These are phyloP conservation scores for Drosophila grimshawi DNA, from an alignment of 1,140 invertebrate genomes.

Conservation along the genomic window DNA sequence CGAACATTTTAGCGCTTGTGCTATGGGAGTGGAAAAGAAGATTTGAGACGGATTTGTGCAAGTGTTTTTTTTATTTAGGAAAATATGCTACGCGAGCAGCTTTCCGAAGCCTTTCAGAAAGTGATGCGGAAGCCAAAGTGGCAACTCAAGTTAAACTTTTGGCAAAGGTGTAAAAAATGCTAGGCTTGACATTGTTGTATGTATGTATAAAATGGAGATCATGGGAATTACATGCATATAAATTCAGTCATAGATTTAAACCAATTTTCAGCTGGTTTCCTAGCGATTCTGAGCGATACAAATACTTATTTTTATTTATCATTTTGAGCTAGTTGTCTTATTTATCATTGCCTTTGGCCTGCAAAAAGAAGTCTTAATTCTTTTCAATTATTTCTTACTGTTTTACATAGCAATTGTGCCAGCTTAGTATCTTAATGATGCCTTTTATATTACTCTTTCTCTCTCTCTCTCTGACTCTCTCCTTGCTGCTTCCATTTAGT, in stretches of 20 bases:
- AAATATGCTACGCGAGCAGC: conserved; percentile 22
- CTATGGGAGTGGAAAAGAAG: conserved; percentile 30
- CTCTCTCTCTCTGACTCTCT: background rate
- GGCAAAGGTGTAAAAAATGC: background rate
- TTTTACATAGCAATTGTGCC: conserved; percentile 7
- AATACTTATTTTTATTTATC: background rate
- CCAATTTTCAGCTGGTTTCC: too few relatives aligned
- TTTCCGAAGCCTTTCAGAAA: conserved; percentile 23
- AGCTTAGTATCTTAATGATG: conserved; percentile 27
- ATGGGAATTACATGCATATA: background rate
- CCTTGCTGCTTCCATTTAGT: background rate
- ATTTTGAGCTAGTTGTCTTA: background rate
- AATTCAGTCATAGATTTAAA: background rate
- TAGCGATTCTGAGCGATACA: background rate
- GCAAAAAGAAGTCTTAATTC: background rate
- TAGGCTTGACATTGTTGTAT: background rate
- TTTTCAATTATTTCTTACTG: conserved; percentile 1
- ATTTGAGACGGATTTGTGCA: conserved; percentile 39
- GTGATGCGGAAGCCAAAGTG: background rate
- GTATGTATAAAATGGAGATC: background rate
- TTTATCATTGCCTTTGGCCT: conserved; percentile 1
- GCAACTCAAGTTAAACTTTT: background rate
- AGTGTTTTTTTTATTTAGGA: conserved; percentile 20
- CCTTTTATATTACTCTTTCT: background rate
- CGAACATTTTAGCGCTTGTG: conserved; percentile 35